Evolutionary conservation across 2,888 invertebrate species (phyloP).

Genomic region (Pachydiplax longipennis): DNA sequence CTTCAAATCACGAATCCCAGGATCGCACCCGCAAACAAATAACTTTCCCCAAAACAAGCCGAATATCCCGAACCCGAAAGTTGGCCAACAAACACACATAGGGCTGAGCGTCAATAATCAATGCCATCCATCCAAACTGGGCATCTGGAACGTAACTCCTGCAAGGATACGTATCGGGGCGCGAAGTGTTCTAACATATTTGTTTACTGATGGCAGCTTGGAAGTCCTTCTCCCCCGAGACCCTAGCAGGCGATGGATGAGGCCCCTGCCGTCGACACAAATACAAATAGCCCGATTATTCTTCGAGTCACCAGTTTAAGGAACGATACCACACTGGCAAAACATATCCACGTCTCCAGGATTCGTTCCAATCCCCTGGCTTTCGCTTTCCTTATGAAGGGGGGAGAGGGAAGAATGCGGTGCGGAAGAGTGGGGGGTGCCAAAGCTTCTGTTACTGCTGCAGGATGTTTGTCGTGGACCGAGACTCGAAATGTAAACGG

Average conservation of each 20-base stretch:
- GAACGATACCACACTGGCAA: neutral
- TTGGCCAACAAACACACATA: neutral
- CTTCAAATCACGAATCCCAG: neutral
- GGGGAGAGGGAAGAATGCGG: neutral
- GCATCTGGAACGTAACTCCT: neutral
- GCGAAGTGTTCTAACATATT: slow-evolving; percentile 47
- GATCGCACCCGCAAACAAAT: neutral
- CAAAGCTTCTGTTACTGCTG: neutral
- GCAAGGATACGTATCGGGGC: neutral
- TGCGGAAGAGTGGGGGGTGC: neutral
- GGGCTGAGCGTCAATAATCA: neutral
- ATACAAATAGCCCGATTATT: neutral
- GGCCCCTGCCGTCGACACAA: neutral
- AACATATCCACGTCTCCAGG: neutral
- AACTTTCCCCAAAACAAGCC: neutral
- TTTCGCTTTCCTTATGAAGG: neutral
- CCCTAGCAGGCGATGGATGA: neutral
- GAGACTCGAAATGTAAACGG: neutral
- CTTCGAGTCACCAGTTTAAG: neutral
- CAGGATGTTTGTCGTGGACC: neutral
- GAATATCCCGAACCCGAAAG: no score
- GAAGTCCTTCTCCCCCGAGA: neutral
- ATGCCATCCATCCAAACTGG: neutral
- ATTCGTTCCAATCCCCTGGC: neutral
- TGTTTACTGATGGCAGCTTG: slow-evolving; percentile 47